Base-by-base conservation (phyloP, 2,888 invertebrate species). In the Pristionchus mayeri region DNA sequence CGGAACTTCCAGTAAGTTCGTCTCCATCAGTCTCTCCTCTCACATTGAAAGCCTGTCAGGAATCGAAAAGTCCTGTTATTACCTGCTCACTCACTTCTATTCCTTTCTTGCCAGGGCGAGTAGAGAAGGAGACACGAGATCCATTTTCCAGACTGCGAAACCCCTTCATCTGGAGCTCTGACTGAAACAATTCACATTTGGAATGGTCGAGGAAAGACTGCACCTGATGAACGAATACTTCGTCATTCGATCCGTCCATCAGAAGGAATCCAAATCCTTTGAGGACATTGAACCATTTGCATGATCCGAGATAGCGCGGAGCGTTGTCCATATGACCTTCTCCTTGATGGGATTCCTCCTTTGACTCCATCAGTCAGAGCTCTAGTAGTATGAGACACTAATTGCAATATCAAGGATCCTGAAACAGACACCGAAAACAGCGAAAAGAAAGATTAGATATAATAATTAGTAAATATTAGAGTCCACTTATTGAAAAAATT, bases 191-290 rank as follows among this genome's bases (percentile, higher is more conserved):
- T 21, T 57, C 9, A 57, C 24, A 57, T 2, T 57, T 21, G 24
- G 6, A 21, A 11, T 60, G 9, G 30, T 63, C 34, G 52, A 52
- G 27, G 52, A 11, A 50, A 30, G 50, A n/a, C 9, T 7, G 16
- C 11, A 82, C 82, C 67, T 97, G 97, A 94, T 97, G 97, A 86
- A 97, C 97, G 93, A 97, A 97, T 87, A 97, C 96, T 93, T 97
- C 97, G 93, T 96, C 96, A 13, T 96, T 95, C 71, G 96, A 96
- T 93, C 97, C 97, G 92, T 96, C 95, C 75, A 97, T 97, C 87
- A 96, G 96, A 93, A 97, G 95, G 94, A 97, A 97, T 87, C 97
- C 97, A 96, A 96, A 97, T 87, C 97, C 97, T 94, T 97, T 97
- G 90, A 96, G 96, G 88, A 97, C 97, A 94, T 97, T 97, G 94